Evolutionary conservation across 2,888 invertebrate genomes (phyloP).

Genomic region (Kuschelorhynchus macadamiae): DNA sequence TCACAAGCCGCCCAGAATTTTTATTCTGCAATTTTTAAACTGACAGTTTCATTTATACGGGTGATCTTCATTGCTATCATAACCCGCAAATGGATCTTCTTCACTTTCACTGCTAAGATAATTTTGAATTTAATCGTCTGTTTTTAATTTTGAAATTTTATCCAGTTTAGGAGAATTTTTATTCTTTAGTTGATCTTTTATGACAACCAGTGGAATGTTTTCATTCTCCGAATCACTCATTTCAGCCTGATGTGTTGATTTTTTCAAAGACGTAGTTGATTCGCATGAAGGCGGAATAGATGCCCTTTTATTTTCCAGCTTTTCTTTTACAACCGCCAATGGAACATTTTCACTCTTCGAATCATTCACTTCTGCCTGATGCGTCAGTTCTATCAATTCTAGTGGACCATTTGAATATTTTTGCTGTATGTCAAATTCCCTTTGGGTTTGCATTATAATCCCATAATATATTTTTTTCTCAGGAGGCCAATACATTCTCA

Average conservation of each 20-base stretch:
- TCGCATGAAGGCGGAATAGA: not conserved
- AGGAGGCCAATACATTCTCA: no score
- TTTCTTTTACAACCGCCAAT: not conserved
- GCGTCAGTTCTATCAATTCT: not conserved
- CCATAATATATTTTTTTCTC: no score
- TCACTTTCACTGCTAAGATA: not conserved
- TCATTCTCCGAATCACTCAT: no score
- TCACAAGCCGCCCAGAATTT: constrained; percentile 1
- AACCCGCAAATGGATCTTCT: not conserved
- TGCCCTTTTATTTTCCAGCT: not conserved
- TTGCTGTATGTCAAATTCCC: not conserved
- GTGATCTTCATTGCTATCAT: not conserved
- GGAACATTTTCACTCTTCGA: not conserved
- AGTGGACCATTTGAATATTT: not conserved
- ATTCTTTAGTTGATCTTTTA: not conserved
- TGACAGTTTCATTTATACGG: constrained; percentile 1
- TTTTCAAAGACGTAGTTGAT: no score
- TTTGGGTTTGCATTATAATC: not conserved
- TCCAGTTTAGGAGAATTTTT: not conserved
- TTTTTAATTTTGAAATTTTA: no score
- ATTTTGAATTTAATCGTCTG: no score
- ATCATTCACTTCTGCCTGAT: not conserved
- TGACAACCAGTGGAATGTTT: no score
- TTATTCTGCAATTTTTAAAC: not conserved
- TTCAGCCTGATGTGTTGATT: no score